A percentile compares a stretch with the other conserved stretches of the same genome.
Evolutionary conservation across 2,797 vertebrate genomes (phyloP).

Genomic region (Podargus strigoides): DNA sequence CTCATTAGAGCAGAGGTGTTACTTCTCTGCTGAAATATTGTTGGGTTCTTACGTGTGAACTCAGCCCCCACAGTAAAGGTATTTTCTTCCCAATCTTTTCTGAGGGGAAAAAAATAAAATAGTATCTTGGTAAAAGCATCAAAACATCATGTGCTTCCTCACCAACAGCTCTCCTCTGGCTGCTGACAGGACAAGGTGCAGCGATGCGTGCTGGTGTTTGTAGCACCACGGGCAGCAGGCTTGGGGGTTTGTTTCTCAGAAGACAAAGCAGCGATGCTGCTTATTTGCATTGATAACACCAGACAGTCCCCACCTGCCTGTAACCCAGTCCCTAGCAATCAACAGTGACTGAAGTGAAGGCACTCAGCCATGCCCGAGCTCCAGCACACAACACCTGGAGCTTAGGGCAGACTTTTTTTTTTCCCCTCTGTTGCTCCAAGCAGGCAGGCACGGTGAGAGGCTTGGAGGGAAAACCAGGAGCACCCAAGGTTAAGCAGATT

Average conservation of each 20-base stretch:
- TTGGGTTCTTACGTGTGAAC: neutral
- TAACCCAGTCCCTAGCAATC: neutral
- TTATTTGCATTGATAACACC: neutral
- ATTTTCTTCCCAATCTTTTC: neutral
- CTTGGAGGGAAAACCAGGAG: neutral
- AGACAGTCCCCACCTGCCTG: neutral
- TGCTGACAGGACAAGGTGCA: neutral
- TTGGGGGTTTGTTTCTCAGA: neutral
- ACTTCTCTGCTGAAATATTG: neutral
- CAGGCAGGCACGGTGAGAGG: accelerated
- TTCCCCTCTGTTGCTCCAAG: neutral
- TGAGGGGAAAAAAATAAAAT: neutral
- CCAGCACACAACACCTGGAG: neutral
- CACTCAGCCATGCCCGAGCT: neutral
- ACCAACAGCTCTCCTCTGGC: neutral
- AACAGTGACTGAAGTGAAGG: neutral
- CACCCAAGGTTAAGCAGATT: neutral
- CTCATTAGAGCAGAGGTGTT: neutral
- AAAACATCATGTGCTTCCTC: neutral
- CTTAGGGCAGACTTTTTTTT: neutral
- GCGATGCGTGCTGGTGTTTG: accelerated
- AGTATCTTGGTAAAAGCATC: neutral
- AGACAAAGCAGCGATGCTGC: neutral
- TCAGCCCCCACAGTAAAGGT: neutral
- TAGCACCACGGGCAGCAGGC: neutral